phyloP scores from a whole-genome alignment of 2,888 invertebrate species.

The Serripes groenlandicus region DNA sequence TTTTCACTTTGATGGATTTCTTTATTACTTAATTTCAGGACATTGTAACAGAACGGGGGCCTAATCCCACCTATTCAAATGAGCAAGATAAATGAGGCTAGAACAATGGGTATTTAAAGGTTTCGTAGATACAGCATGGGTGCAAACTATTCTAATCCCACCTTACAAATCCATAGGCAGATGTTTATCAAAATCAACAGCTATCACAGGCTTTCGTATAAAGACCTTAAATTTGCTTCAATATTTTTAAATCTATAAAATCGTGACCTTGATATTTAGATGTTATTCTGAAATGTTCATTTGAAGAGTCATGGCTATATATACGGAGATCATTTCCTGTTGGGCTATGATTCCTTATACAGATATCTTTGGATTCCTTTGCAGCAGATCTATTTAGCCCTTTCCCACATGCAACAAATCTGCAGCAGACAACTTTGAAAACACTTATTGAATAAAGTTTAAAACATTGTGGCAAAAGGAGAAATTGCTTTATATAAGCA shows the following conservation, averaged over 20 bases:
- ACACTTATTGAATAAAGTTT: no score
- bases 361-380: no score
- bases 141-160: slow-evolving; percentile 22
- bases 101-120: slow-evolving; percentile 49
- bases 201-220: neutral
- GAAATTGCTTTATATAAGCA: no score
- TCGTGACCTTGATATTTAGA: neutral
- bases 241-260: neutral
- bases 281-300: neutral
- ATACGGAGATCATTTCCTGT: no score
- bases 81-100: slow-evolving; percentile 50
- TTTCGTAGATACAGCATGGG: slow-evolving; percentile 52
- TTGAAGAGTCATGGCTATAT: no score
- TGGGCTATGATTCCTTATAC: no score
- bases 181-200: slow-evolving; percentile 14
- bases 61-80: slow-evolving; percentile 41
- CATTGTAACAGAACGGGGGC: slow-evolving; percentile 19
- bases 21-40: slow-evolving; percentile 29
- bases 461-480: no score
- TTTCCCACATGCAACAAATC: no score
- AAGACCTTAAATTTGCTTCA: neutral
- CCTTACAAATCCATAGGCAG: slow-evolving; percentile 14
- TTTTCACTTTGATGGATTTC: slow-evolving; percentile 56
- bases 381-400: no score
- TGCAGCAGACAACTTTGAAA: no score